Evolutionary conservation across 2,797 vertebrate species (phyloP).

Genomic region (Diplodus puntazzo): DNA sequence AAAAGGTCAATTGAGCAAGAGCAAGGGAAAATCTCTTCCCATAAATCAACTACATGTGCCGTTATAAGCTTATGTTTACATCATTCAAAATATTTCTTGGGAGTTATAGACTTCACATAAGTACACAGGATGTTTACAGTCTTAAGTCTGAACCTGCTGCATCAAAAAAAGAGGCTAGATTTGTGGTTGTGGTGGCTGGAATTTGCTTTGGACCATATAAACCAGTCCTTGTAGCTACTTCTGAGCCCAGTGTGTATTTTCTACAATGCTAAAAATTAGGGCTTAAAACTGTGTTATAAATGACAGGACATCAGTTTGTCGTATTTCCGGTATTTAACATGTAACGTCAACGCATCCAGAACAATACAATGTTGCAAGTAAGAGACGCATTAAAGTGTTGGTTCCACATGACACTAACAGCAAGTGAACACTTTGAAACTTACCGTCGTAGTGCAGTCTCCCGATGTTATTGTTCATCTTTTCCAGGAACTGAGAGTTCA

Average conservation of each 20-base stretch:
- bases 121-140: not conserved
- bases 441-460: conserved; percentile 96
- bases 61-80: not conserved
- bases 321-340: not conserved
- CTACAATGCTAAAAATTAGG: not conserved
- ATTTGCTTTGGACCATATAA: not conserved
- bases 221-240: not conserved
- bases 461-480: conserved; percentile 99
- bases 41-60: not conserved
- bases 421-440: not conserved
- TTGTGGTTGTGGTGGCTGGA: not conserved
- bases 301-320: not conserved
- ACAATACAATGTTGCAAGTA: not conserved
- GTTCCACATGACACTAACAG: not conserved
- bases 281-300: not conserved
- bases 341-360: conserved; percentile 11
- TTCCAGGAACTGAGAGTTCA: conserved; percentile 98
- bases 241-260: not conserved
- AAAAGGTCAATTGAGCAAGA: not conserved
- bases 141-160: not conserved
- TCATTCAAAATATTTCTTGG: not conserved
- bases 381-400: not conserved
- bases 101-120: not conserved
- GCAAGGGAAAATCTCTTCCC: not conserved
- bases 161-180: not conserved